Conservation (phyloP, 2,888 invertebrate genomes). For the Pterobdella sp. region DNA sequence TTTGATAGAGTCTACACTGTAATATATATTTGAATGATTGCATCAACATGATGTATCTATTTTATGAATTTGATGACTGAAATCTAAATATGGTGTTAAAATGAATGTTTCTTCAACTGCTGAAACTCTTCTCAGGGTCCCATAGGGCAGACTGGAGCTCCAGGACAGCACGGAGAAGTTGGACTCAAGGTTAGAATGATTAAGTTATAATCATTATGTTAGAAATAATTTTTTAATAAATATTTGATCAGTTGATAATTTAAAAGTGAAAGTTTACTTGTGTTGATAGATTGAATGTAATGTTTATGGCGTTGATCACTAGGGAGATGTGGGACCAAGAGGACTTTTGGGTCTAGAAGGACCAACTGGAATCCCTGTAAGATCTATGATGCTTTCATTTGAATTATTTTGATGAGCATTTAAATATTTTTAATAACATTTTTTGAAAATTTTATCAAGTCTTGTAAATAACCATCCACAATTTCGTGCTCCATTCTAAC, state of each 20-base stretch:
- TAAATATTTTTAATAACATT: too few species aligned
- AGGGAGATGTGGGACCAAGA: slow-evolving; percentile 31
- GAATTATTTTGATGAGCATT: too few species aligned
- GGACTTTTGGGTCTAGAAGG: slow-evolving; percentile 29
- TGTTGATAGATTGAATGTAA: too few species aligned
- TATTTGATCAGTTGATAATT: not conserved
- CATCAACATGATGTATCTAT: not conserved
- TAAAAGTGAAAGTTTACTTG: too few species aligned
- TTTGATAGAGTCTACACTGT: slow-evolving; percentile 8
- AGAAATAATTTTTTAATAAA: not conserved
- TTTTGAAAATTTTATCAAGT: too few species aligned
- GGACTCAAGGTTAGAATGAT: slow-evolving; percentile 27
- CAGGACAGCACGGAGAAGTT: slow-evolving; percentile 24
- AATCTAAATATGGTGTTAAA: not conserved
- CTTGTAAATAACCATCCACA: too few species aligned
- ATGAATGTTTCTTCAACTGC: not conserved
- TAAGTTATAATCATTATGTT: slow-evolving; percentile 3
- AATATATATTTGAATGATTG: too few species aligned
- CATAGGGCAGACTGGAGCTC: slow-evolving; percentile 19
- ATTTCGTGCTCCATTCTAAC: too few species aligned
- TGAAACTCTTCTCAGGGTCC: slow-evolving; percentile 22
- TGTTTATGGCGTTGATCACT: too few species aligned
- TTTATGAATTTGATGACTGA: not conserved
- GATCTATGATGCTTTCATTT: slow-evolving; percentile 1
- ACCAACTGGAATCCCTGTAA: slow-evolving; percentile 28